Evolutionary conservation across 2,888 invertebrate genomes (phyloP).

Genomic region (Agonopterix subpropinquella): DNA sequence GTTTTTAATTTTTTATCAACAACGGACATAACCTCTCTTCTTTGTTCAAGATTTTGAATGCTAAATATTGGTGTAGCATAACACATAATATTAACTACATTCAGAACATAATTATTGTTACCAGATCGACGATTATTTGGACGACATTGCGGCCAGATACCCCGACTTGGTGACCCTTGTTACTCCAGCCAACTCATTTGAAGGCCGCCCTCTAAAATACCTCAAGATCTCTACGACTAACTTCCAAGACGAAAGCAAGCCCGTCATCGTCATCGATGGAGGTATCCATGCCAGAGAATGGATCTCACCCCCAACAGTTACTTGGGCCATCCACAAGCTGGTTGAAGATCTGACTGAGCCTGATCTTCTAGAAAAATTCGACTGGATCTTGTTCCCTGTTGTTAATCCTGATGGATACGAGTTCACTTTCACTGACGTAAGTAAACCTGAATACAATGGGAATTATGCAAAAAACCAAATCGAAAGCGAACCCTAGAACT

Average conservation of each 20-base stretch:
- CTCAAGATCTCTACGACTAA: constrained; percentile 75
- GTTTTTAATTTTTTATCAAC: constrained; percentile 26
- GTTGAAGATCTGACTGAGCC: constrained; percentile 73
- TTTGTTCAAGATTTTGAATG: neutral
- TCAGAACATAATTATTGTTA: constrained; percentile 5
- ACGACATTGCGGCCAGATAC: constrained; percentile 34
- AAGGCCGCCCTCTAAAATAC: constrained; percentile 73
- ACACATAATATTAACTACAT: neutral
- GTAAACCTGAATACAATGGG: constrained; percentile 18
- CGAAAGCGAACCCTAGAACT: neutral
- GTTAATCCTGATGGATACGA: constrained; percentile 85
- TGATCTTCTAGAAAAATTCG: constrained; percentile 74
- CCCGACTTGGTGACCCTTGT: constrained; percentile 40
- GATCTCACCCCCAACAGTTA: constrained; percentile 80
- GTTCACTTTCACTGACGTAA: constrained; percentile 63
- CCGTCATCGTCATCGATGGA: constrained; percentile 76
- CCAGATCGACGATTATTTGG: constrained; percentile 50
- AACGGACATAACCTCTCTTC: neutral
- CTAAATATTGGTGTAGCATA: neutral
- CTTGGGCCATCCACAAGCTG: constrained; percentile 80
- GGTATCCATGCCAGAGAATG: constrained; percentile 82
- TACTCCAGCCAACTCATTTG: constrained; percentile 68
- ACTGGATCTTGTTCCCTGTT: constrained; percentile 80
- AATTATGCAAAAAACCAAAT: neutral
- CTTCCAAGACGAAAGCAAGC: constrained; percentile 56